Evolutionary conservation across 2,888 invertebrate species (phyloP).

Genomic region (Pterostichus madidus): DNA sequence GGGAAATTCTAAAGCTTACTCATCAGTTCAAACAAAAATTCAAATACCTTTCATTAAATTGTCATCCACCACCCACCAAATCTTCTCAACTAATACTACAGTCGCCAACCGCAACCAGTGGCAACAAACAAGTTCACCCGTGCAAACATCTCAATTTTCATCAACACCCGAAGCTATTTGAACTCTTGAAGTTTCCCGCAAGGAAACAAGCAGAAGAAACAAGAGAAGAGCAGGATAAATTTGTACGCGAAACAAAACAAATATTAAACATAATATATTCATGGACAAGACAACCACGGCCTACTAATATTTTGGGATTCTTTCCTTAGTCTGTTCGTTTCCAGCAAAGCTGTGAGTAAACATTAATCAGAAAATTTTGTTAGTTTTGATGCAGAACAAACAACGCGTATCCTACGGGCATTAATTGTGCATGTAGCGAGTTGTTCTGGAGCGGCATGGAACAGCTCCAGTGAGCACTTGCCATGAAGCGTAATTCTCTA

Average conservation of each 20-base stretch:
- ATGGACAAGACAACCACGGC: constrained; percentile 30
- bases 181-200: constrained; percentile 9
- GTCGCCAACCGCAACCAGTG: constrained; percentile 14
- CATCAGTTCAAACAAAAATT: neutral
- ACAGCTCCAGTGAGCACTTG: constrained; percentile 33
- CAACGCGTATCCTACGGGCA: constrained; percentile 41
- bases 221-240: constrained; percentile 14
- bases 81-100: constrained; percentile 14
- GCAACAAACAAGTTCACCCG: constrained; percentile 20
- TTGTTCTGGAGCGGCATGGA: constrained; percentile 22
- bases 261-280: constrained; percentile 62
- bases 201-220: constrained; percentile 11
- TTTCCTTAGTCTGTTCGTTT: constrained; percentile 35
- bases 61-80: neutral
- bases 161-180: constrained; percentile 39
- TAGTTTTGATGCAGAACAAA: constrained; percentile 62
- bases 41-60: constrained; percentile 1
- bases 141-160: constrained; percentile 45
- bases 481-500: constrained; percentile 40
- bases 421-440: constrained; percentile 50
- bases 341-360: constrained; percentile 50
- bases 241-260: constrained; percentile 56
- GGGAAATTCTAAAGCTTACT: constrained; percentile 25
- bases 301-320: constrained; percentile 18
- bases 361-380: constrained; percentile 65